phyloP scores from a whole-genome alignment of 1,140 invertebrate species.

The Yoshiicerus persimilis region DNA sequence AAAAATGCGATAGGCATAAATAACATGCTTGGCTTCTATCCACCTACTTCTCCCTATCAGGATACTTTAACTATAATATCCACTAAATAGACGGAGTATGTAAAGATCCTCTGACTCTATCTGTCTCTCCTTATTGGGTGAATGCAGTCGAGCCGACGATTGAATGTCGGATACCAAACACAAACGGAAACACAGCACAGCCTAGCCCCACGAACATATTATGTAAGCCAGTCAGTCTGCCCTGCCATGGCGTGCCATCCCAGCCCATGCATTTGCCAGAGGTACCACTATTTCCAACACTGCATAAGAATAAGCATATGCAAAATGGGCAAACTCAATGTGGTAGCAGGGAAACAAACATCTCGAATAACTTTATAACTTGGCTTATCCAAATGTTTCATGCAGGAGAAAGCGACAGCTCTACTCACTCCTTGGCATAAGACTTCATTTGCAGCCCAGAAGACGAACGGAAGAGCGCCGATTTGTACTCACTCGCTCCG shows the following conservation, averaged over 20 bases:
- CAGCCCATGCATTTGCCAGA: too few relatives aligned
- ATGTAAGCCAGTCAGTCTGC: background rate
- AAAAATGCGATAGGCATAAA: constrained; percentile 1
- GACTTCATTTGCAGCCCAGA: background rate
- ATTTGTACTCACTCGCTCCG: background rate
- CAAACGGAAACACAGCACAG: background rate
- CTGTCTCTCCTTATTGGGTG: background rate
- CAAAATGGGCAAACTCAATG: background rate
- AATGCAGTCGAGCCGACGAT: background rate
- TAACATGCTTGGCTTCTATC: background rate
- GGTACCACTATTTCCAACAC: background rate
- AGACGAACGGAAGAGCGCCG: background rate
- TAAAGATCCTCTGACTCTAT: background rate
- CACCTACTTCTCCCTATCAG: background rate
- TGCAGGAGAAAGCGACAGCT: background rate
- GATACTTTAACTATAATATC: background rate
- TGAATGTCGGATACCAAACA: background rate
- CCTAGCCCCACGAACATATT: background rate
- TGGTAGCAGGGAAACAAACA: background rate
- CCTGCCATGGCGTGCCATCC: background rate
- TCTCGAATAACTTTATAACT: background rate
- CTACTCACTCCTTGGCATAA: background rate
- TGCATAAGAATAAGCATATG: background rate
- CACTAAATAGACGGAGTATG: background rate
- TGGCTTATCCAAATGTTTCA: background rate